A percentile compares a stretch with the other conserved stretches of the same genome.
These are phyloP conservation scores for Mustelus asterias DNA, from an alignment of 2,113 vertebrate species.

Conservation along the genomic window DNA sequence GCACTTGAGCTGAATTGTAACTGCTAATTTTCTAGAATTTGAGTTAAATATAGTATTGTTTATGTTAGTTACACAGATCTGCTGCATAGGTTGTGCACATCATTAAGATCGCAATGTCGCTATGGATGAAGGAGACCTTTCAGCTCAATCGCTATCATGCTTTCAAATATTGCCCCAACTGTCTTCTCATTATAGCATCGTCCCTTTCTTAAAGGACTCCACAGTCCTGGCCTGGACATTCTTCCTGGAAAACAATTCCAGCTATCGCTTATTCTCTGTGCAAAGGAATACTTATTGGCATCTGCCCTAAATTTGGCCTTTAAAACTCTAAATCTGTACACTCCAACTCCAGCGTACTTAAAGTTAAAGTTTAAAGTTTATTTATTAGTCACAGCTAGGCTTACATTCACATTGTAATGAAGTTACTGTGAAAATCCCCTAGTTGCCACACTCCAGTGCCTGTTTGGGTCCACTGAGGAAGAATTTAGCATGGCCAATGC, in stretches of 20 bases:
- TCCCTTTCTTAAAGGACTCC: neutral
- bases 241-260: neutral
- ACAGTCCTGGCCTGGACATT: neutral
- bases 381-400: too few relatives aligned
- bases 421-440: too few relatives aligned
- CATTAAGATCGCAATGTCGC: neutral
- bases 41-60: neutral
- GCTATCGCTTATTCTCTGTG: neutral
- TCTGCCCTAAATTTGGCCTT: neutral
- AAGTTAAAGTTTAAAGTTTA: too few relatives aligned
- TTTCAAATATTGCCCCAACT: neutral
- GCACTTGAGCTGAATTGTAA: neutral
- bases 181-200: neutral
- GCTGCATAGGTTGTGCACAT: neutral
- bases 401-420: too few relatives aligned
- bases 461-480: too few relatives aligned
- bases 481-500: too few relatives aligned
- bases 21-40: neutral
- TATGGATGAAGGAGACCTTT: neutral
- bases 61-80: neutral
- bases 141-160: neutral
- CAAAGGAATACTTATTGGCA: too few relatives aligned
- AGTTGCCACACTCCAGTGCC: too few relatives aligned
- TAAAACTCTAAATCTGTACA: neutral
- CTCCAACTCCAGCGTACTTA: too few relatives aligned